Evolutionary conservation across 1,140 invertebrate species (phyloP), one percentile per base, ranked within the genome.

Genomic region (Drosophila nannoptera): DNA sequence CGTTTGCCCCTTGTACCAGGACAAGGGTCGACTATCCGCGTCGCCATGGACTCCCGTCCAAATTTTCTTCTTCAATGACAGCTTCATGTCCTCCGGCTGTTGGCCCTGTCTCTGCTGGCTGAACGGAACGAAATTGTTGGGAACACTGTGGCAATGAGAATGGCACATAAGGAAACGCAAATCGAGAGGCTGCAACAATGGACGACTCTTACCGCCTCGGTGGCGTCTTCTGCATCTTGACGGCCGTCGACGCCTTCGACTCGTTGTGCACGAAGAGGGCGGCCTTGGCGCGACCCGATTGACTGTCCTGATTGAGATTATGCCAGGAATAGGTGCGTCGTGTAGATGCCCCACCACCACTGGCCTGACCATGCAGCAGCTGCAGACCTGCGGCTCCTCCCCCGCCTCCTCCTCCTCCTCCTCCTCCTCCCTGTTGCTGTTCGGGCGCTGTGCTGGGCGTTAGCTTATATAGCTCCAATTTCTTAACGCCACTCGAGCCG

Each of bases 261-360:
- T 76, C 77, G 35, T 32, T 50, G 22, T 22, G 22, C 7, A 67
- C 43, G 36, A 45, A 77, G 42, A 73, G 70, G 48, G 49, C 75
- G 7, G 40, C 22, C n/a, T 56, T 63, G 22, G 38, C 35, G 7
- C 59, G 55, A 31, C 8, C 12, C 22, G 22, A 22, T 22, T 22
- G 22, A 22, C 7, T 33, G 9, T 83, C 72, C 35, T 86, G 81
- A 22, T 87, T 73, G 9, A 89, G 73, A 73, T 88, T 90, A 54
- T 90, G 87, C 88, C 88, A 90, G 16, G 89, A 89, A 53, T 84
- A 88, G n/a, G 87, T 88, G 31, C 88, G 81, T 69, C 78, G 49
- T 40, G 78, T 35, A 29, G 4, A 31, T 36, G 70, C 4, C 8
- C 38, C n/a, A 58, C 58, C 4, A 7, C 38, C n/a, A 58, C 58